Evolutionary conservation across 1,140 invertebrate species (phyloP).

Genomic region (Platyscapa corneri): DNA sequence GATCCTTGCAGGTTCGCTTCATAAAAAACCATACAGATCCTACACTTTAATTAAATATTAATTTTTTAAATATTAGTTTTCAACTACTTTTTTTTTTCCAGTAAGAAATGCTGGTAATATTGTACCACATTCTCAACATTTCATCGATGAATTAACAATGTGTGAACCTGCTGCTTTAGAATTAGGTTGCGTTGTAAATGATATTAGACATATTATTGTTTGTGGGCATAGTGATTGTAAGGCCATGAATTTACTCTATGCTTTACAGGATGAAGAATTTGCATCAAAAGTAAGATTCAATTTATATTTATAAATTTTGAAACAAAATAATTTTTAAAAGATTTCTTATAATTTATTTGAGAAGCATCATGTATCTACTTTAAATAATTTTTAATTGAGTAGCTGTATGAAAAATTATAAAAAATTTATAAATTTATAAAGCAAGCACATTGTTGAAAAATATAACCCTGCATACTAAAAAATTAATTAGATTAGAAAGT

Average conservation of each 20-base stretch:
- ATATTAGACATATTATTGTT: conserved; percentile 94
- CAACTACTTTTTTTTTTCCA: conserved; percentile 67
- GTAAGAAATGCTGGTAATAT: conserved; percentile 96
- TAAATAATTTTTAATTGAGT: too few species aligned
- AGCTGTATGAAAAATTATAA: too few species aligned
- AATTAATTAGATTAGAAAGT: too few species aligned
- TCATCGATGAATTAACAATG: conserved; percentile 88
- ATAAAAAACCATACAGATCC: conserved; percentile 25
- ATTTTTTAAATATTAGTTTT: background rate
- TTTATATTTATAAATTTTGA: background rate
- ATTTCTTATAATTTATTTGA: too few species aligned
- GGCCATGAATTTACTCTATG: conserved; percentile 95
- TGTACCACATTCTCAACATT: conserved; percentile 92
- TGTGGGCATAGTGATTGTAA: conserved; percentile 98
- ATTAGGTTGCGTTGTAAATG: conserved; percentile 93
- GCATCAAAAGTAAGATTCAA: conserved; percentile 78
- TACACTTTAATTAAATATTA: background rate
- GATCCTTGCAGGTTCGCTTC: conserved; percentile 41
- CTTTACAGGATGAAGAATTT: conserved; percentile 85
- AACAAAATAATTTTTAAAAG: background rate
- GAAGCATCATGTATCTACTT: too few species aligned
- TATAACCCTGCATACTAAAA: too few species aligned
- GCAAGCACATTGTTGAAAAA: too few species aligned
- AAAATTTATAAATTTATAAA: background rate
- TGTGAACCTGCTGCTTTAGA: conserved; percentile 96